These are phyloP conservation scores for Sipha flava DNA, from an alignment of 1,140 invertebrate species.

Conservation along the genomic window DNA sequence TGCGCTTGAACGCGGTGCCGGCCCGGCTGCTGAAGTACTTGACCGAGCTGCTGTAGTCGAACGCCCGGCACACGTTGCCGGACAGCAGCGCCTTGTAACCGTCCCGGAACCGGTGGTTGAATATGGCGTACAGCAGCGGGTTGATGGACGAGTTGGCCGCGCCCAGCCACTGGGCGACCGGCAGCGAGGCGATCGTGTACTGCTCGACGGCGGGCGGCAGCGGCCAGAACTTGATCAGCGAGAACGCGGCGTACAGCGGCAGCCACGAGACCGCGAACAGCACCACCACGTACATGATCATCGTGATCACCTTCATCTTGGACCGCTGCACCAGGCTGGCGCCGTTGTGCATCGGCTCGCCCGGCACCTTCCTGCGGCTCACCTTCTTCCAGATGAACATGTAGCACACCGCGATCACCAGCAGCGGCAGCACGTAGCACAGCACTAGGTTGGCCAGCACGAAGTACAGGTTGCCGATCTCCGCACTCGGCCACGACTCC, in stretches of 20 bases:
- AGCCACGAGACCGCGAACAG: constrained; percentile 93
- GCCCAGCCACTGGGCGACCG: constrained; percentile 92
- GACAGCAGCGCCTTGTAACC: constrained; percentile 85
- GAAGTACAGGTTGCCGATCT: constrained; percentile 75
- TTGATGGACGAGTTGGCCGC: constrained; percentile 95
- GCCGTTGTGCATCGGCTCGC: constrained; percentile 81
- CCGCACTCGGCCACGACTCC: constrained; percentile 71
- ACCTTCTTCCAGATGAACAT: constrained; percentile 88
- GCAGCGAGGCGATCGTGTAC: constrained; percentile 68
- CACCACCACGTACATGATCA: constrained; percentile 92
- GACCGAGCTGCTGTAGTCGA: constrained; percentile 73
- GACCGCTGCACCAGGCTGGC: constrained; percentile 84
- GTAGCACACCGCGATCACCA: constrained; percentile 85
- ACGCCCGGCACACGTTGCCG: constrained; percentile 67
- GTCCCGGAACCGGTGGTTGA: constrained; percentile 90
- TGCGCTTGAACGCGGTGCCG: not conserved
- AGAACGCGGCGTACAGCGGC: constrained; percentile 84
- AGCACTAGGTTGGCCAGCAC: constrained; percentile 79
- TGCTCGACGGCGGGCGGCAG: constrained; percentile 62
- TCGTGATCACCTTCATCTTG: constrained; percentile 88
- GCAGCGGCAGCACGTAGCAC: constrained; percentile 85
- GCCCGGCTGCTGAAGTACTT: not conserved
- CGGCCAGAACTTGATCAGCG: constrained; percentile 73
- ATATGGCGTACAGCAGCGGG: constrained; percentile 91
- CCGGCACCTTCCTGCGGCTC: constrained; percentile 74